These are phyloP conservation scores for Pan troglodytes DNA, from an alignment of 2,113 vertebrate genomes.

Conservation along the genomic window DNA sequence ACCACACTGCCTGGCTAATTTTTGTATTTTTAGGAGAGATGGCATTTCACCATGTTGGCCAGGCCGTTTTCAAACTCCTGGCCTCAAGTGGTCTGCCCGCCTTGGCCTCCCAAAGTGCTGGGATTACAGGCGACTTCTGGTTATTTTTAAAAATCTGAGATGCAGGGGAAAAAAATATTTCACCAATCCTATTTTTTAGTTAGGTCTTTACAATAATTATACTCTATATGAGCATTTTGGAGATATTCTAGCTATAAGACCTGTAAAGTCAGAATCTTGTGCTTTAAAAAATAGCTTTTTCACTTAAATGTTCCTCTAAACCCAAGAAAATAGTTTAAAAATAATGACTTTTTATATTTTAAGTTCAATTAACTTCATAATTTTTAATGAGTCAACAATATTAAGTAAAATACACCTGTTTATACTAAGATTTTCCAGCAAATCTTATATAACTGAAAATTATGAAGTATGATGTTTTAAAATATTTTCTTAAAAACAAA, in stretches of 20 bases:
- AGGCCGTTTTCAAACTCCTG: no score
- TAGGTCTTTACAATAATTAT: background rate
- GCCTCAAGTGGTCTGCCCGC: no score
- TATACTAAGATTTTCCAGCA: background rate
- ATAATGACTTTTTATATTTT: background rate
- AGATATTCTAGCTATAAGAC: background rate
- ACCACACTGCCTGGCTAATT: no score
- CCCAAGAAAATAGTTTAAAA: background rate
- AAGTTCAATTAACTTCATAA: background rate
- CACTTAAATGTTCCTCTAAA: conserved; percentile 6
- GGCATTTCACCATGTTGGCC: no score
- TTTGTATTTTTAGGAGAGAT: no score
- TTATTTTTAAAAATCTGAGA: background rate
- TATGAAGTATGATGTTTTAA: background rate
- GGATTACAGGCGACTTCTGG: background rate
- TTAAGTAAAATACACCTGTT: background rate
- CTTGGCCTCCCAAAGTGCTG: no score
- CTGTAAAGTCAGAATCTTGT: background rate
- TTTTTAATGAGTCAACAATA: background rate
- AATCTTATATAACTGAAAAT: background rate
- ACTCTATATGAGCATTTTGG: background rate
- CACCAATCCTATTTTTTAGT: background rate
- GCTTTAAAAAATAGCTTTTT: background rate
- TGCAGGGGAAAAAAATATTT: background rate
- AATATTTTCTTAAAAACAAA: background rate